A percentile compares a stretch with the other conserved stretches of the same genome.
These are phyloP conservation scores for Drosophila prosaltans DNA, from an alignment of 1,140 invertebrate species.

Conservation along the genomic window DNA sequence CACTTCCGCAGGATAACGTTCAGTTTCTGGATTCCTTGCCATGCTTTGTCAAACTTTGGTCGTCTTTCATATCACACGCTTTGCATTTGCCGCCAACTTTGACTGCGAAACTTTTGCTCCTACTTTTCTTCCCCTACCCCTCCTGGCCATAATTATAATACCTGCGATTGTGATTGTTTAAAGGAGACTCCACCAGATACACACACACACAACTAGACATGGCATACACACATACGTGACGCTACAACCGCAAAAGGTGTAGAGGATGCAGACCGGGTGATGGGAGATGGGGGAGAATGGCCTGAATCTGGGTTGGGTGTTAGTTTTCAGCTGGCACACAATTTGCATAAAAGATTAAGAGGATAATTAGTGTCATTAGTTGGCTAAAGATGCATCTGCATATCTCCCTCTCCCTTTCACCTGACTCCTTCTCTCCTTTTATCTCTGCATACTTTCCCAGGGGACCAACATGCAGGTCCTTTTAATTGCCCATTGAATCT, in stretches of 20 bases:
- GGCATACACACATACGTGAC: slow-evolving; percentile 58
- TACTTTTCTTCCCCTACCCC: slow-evolving; percentile 8
- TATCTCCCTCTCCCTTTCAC: background rate
- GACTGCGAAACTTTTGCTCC: slow-evolving; percentile 55
- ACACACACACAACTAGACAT: background rate
- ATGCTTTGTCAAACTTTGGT: slow-evolving; percentile 60
- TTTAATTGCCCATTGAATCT: slow-evolving; percentile 46
- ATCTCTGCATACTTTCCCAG: background rate
- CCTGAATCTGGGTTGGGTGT: slow-evolving; percentile 5
- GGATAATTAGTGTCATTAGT: slow-evolving; percentile 79
- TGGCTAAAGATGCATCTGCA: slow-evolving; percentile 31
- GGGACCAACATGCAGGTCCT: slow-evolving; percentile 31
- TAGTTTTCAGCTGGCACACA: slow-evolving; percentile 40
- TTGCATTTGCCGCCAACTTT: slow-evolving; percentile 57
- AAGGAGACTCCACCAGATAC: slow-evolving; percentile 53
- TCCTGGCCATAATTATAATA: slow-evolving; percentile 65
- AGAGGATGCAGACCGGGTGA: background rate
- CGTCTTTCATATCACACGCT: slow-evolving; percentile 71
- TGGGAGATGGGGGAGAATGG: slow-evolving; percentile 13
- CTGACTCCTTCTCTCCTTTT: background rate
- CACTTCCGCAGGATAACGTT: slow-evolving; percentile 36
- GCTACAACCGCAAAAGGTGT: slow-evolving; percentile 47
- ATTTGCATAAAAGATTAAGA: slow-evolving; percentile 77
- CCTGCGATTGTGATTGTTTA: slow-evolving; percentile 75
- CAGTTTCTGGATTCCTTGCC: slow-evolving; percentile 2